Evolutionary conservation across 2,113 vertebrate species (phyloP).

Genomic region (Rattus norvegicus): DNA sequence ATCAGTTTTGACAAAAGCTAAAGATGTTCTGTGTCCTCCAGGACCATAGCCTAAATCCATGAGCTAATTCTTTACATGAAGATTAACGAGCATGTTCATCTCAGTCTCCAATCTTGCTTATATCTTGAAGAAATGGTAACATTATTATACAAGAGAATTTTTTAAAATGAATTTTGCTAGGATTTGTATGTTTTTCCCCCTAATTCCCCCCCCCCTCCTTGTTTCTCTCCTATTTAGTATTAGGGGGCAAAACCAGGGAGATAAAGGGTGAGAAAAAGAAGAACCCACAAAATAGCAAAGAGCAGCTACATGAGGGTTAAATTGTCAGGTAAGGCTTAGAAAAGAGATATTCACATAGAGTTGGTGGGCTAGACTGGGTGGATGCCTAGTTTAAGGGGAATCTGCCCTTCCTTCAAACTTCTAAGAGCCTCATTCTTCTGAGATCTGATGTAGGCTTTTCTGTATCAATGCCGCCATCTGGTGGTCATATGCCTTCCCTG

Average conservation of each 20-base stretch:
- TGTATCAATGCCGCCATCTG: constrained; percentile 25
- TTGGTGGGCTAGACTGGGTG: background rate
- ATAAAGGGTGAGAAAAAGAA: too few relatives aligned
- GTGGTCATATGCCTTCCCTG: background rate
- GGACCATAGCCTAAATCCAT: too few relatives aligned
- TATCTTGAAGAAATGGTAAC: background rate
- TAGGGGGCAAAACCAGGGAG: too few relatives aligned
- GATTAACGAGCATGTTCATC: background rate
- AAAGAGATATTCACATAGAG: background rate
- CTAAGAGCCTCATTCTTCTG: background rate
- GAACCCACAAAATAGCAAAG: too few relatives aligned
- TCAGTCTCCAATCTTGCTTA: background rate
- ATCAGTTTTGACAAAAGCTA: background rate
- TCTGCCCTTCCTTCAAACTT: background rate
- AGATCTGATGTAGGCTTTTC: background rate
- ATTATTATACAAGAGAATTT: background rate
- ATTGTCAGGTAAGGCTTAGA: background rate
- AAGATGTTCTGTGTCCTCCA: background rate
- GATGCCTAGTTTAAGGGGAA: background rate
- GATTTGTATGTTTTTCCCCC: too few relatives aligned
- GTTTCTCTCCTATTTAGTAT: too few relatives aligned
- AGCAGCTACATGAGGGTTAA: background rate
- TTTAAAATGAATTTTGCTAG: background rate
- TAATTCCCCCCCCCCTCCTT: too few relatives aligned
- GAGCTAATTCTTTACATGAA: background rate